These are phyloP conservation scores for Eupleurogrammus muticus DNA, from an alignment of 2,797 vertebrate species.

Conservation along the genomic window DNA sequence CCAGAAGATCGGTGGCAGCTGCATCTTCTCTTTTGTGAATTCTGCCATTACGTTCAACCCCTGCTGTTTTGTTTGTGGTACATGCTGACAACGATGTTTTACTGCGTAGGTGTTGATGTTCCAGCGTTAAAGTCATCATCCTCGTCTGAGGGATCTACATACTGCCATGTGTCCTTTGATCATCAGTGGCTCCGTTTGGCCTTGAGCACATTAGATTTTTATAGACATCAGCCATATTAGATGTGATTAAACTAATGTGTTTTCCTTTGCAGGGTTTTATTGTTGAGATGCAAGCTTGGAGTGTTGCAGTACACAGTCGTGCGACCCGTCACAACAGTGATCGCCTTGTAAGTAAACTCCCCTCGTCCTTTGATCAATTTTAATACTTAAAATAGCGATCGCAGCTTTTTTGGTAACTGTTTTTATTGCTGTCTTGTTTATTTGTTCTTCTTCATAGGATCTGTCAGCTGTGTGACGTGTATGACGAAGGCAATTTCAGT, in stretches of 20 bases:
- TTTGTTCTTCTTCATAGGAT: constrained; percentile 81
- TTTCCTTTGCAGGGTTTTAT: constrained; percentile 87
- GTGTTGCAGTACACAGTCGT: constrained; percentile 98
- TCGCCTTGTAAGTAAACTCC: constrained; percentile 91
- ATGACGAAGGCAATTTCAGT: constrained; percentile 97
- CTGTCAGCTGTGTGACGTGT: constrained; percentile 91
- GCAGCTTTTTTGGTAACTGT: neutral
- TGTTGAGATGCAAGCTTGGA: constrained; percentile 95
- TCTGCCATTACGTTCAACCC: neutral
- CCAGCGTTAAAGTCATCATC: neutral
- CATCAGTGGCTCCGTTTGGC: neutral
- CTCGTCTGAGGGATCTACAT: neutral
- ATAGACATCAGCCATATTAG: neutral
- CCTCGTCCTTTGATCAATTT: neutral
- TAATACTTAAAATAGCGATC: neutral
- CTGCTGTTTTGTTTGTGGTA: neutral
- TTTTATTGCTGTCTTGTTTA: neutral
- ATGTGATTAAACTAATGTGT: neutral
- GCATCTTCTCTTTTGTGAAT: neutral
- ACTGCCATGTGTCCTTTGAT: neutral
- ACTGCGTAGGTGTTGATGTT: neutral
- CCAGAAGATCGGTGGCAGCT: neutral
- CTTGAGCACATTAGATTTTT: neutral
- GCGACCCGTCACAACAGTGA: constrained; percentile 94
- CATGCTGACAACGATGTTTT: neutral